These are phyloP conservation scores for Tragelaphus eurycerus DNA, from an alignment of 2,797 vertebrate genomes.

Conservation along the genomic window DNA sequence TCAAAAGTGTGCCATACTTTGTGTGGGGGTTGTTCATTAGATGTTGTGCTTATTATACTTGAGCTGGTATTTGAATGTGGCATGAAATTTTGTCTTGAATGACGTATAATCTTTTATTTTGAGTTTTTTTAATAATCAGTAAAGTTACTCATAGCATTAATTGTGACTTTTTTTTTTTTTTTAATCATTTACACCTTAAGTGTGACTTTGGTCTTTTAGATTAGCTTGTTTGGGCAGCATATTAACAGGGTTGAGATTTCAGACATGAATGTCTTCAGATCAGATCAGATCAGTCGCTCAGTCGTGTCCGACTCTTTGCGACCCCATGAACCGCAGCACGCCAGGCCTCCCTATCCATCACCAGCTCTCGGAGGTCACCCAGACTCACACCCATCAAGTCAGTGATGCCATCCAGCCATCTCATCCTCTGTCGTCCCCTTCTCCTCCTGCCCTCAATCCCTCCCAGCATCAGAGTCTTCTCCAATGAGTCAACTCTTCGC, in stretches of 20 bases:
- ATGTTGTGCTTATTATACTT: not conserved
- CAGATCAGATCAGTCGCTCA: too few relatives aligned
- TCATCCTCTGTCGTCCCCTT: too few relatives aligned
- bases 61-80: not conserved
- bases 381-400: too few relatives aligned
- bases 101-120: not conserved
- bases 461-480: too few relatives aligned
- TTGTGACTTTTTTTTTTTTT: not conserved
- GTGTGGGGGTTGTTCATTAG: not conserved
- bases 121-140: not conserved
- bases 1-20: not conserved
- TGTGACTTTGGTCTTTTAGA: not conserved
- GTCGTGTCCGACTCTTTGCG: too few relatives aligned
- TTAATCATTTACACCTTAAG: not conserved
- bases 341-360: too few relatives aligned
- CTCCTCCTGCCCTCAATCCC: too few relatives aligned
- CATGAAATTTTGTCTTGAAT: not conserved
- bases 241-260: not conserved
- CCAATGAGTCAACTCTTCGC: too few relatives aligned
- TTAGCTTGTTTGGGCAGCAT: not conserved
- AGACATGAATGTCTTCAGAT: not conserved
- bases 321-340: too few relatives aligned
- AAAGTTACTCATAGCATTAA: not conserved
- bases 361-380: too few relatives aligned
- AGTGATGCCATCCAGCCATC: too few relatives aligned